A percentile compares a stretch with the other conserved stretches of the same genome.
Conservation (phyloP, 2,888 invertebrate species). For the Fissipunctia ypsillon region DNA sequence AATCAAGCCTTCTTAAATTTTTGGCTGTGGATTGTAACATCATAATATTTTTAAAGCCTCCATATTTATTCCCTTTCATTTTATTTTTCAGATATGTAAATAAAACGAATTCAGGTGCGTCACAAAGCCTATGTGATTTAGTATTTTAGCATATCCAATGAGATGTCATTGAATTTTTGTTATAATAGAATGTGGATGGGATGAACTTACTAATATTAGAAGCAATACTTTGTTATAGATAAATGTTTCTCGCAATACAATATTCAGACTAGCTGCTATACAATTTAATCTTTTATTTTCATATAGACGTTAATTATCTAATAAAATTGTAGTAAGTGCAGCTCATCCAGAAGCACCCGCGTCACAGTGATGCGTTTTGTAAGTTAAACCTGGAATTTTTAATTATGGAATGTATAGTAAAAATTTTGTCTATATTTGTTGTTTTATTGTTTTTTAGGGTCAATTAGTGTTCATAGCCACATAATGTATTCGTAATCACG, state of each 20-base stretch:
- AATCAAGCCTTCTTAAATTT: slow-evolving; percentile 31
- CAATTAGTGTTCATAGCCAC: not conserved
- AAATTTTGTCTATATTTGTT: slow-evolving; percentile 69
- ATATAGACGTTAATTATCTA: slow-evolving; percentile 46
- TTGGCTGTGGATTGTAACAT: slow-evolving; percentile 54
- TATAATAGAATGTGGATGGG: slow-evolving; percentile 75
- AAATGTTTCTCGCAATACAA: slow-evolving; percentile 53
- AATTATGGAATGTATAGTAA: slow-evolving; percentile 68
- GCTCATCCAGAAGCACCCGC: slow-evolving; percentile 76
- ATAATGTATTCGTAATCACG: not conserved
- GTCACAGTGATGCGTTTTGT: slow-evolving; percentile 80
- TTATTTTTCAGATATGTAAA: slow-evolving; percentile 56
- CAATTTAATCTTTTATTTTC: slow-evolving; percentile 41
- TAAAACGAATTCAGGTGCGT: slow-evolving; percentile 67
- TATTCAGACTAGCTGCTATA: slow-evolving; percentile 53
- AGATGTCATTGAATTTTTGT: slow-evolving; percentile 67
- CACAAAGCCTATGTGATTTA: slow-evolving; percentile 79
- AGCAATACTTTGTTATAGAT: slow-evolving; percentile 56
- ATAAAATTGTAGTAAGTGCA: slow-evolving; percentile 72
- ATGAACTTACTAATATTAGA: slow-evolving; percentile 74
- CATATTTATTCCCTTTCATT: slow-evolving; percentile 33
- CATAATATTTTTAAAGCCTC: slow-evolving; percentile 30
- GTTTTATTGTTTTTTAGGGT: slow-evolving; percentile 55
- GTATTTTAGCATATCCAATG: slow-evolving; percentile 79
- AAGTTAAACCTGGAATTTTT: slow-evolving; percentile 71